Evolutionary conservation across 2,113 vertebrate species (phyloP).

Genomic region (Athene noctua): DNA sequence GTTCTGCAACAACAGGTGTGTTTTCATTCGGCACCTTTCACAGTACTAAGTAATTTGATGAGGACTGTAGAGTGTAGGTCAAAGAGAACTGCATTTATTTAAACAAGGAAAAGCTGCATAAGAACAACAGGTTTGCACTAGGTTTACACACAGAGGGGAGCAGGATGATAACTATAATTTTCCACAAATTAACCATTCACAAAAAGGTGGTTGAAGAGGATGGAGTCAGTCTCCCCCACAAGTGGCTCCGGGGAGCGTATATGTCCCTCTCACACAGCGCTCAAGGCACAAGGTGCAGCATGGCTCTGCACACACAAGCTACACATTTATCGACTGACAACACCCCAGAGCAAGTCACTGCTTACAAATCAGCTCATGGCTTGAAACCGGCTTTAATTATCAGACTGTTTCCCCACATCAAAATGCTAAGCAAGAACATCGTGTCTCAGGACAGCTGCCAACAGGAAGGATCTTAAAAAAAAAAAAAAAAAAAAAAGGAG

Average conservation of each 20-base stretch:
- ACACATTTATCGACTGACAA: background rate
- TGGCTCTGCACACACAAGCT: background rate
- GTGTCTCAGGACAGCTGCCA: slow-evolving; percentile 65
- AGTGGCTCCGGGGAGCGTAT: background rate
- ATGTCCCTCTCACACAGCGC: background rate
- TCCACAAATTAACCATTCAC: background rate
- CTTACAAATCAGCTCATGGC: slow-evolving; percentile 40
- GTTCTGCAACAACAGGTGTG: background rate
- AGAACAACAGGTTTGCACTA: background rate
- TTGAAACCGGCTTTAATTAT: slow-evolving; percentile 65
- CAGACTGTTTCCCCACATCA: slow-evolving; percentile 69
- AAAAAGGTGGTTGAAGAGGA: background rate
- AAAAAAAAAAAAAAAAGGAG: background rate
- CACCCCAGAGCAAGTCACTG: slow-evolving; percentile 35
- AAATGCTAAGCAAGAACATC: slow-evolving; percentile 69
- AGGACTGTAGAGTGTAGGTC: background rate
- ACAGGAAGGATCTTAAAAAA: slow-evolving; percentile 64
- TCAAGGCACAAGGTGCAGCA: background rate
- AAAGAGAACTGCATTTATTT: background rate
- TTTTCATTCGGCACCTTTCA: background rate
- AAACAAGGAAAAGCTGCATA: background rate
- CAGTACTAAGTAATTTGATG: background rate
- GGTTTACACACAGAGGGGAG: background rate
- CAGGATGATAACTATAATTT: background rate
- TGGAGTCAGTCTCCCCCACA: background rate